Percentiles rank a stretch among this genome's conserved stretches.
These are phyloP conservation scores for Musca domestica DNA, from an alignment of 1,140 invertebrate species.

Conservation along the genomic window DNA sequence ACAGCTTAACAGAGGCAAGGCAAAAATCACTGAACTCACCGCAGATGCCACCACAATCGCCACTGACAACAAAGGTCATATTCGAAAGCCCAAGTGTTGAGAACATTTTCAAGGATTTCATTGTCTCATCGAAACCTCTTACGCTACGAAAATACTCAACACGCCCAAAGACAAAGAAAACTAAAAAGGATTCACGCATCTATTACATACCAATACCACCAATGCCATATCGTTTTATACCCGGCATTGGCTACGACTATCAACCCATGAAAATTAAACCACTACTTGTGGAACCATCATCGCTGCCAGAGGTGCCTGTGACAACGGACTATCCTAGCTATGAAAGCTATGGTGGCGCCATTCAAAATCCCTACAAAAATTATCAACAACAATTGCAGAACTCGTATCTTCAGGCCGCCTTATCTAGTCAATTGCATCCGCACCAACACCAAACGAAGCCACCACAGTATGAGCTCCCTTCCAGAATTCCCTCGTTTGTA, in stretches of 20 bases:
- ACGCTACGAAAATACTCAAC: constrained; percentile 40
- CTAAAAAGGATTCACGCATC: constrained; percentile 51
- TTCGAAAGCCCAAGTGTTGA: constrained; percentile 45
- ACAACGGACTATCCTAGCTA: not conserved
- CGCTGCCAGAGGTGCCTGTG: not conserved
- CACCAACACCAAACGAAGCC: not conserved
- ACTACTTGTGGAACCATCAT: constrained; percentile 30
- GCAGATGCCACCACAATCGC: not conserved
- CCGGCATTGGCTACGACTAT: constrained; percentile 47
- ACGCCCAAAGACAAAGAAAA: constrained; percentile 46
- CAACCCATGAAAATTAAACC: constrained; percentile 50
- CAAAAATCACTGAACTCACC: not conserved
- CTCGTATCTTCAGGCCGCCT: not conserved
- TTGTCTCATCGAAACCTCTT: constrained; percentile 47
- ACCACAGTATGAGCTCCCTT: not conserved
- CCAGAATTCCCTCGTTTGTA: not conserved
- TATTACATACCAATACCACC: constrained; percentile 51
- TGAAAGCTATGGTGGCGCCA: not conserved
- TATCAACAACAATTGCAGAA: constrained; percentile 21
- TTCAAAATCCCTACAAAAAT: constrained; percentile 17
- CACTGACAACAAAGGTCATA: constrained; percentile 33
- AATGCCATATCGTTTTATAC: constrained; percentile 48
- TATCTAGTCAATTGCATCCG: not conserved
- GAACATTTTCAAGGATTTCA: constrained; percentile 45
- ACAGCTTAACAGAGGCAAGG: not conserved